Evolutionary conservation across 2,113 vertebrate genomes (phyloP), one percentile per base, ranked within the genome.

Genomic region (Indri indri): DNA sequence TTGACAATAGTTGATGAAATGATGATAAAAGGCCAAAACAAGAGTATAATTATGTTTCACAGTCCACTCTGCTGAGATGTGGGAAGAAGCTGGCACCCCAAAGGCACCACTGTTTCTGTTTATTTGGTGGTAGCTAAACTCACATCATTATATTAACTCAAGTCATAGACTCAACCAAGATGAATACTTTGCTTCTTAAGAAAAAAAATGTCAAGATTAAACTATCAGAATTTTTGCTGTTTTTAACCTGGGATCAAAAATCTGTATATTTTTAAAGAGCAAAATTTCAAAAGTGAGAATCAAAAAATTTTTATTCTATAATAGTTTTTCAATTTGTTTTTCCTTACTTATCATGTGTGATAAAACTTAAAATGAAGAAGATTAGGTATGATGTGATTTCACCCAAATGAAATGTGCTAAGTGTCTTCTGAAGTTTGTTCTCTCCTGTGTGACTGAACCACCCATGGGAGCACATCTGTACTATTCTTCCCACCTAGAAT

Each of bases 341-440:
- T 65, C 47, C 94, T 94, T 52, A 63, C 50, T 79, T 81, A 70
- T 74, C 40, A 45, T 23, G 16, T 91, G 57, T 70, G 66, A 94
- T 40, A 86, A 88, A 86, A 87, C 3, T 82, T 59, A 63, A 88
- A 92, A 77, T 94, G 77, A 92, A 68, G 74, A 93, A 30, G 13
- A 70, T 40, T 73, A 18, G 47, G 47, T 61, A 34, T 42, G 74
- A 57, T 54, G 32, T 59, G 59, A 22, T 65, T 63, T 95, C 42
- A 79, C 17, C 20, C 20, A 77, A 42, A 82, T 45, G 37, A 85
- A 74, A 81, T 23, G 8, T 20, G 52, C 20, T 37, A 18, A 32
- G 42, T 87, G 2, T 84, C 63, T 88, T 63, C n/a, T 86, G 47
- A 94, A 63, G n/a, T 54, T 66, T 83, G 32, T 74, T 50, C 37